Conservation (phyloP, 2,113 vertebrate genomes). For the Egretta garzetta region DNA sequence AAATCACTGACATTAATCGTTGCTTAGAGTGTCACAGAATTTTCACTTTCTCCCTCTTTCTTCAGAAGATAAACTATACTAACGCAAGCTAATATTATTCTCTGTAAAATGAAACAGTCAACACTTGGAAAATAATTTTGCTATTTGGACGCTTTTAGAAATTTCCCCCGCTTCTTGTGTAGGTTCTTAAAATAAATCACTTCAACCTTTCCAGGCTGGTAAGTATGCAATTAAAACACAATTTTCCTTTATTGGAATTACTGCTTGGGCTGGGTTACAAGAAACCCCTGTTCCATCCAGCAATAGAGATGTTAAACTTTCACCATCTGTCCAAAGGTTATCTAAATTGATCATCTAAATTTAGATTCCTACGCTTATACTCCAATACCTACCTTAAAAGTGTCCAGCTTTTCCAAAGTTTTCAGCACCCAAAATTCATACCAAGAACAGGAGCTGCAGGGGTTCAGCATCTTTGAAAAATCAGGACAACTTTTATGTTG, state of each 20-base stretch:
- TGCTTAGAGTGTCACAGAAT: not conserved
- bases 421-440: not conserved
- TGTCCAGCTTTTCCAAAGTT: not conserved
- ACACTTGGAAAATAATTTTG: not conserved
- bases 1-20: not conserved
- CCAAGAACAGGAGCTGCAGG: not conserved
- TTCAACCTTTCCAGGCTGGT: constrained; percentile 40
- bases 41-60: not conserved
- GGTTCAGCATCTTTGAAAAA: not conserved
- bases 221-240: constrained; percentile 1
- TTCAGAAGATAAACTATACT: not conserved
- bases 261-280: not conserved
- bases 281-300: not conserved
- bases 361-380: not conserved
- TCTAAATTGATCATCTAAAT: not conserved
- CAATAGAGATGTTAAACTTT: not conserved
- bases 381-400: constrained; percentile 11
- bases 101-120: not conserved
- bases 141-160: not conserved
- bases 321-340: constrained; percentile 45
- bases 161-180: not conserved
- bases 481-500: not conserved
- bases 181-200: constrained; percentile 48
- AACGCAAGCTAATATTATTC: not conserved
- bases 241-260: not conserved